Evolutionary conservation across 2,113 vertebrate species (phyloP).

Genomic region (Brachyhypopomus gauderio): DNA sequence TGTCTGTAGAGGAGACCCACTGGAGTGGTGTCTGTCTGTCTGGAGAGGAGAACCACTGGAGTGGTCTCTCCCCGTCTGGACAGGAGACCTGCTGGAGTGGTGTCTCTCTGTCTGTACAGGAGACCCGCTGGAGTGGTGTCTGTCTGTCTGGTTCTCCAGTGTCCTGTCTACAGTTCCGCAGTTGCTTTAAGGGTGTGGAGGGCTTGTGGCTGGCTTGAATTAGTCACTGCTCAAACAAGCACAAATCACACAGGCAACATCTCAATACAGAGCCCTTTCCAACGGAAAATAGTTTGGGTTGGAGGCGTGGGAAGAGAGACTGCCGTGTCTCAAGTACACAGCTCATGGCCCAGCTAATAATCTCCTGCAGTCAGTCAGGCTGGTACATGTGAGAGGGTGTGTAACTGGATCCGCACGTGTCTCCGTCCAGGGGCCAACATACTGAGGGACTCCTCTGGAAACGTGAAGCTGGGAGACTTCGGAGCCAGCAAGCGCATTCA

Average conservation of each 20-base stretch:
- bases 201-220: slow-evolving; percentile 61
- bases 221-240: slow-evolving; percentile 75
- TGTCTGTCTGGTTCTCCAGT: slow-evolving; percentile 19
- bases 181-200: slow-evolving; percentile 59
- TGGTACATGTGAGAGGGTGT: slow-evolving; percentile 14
- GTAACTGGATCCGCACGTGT: slow-evolving; percentile 22
- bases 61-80: neutral
- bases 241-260: slow-evolving; percentile 50
- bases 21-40: neutral
- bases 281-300: slow-evolving; percentile 59
- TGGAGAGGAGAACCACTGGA: no score
- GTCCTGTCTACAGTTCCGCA: slow-evolving; percentile 26
- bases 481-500: slow-evolving; percentile 94
- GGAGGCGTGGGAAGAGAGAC: slow-evolving; percentile 49
- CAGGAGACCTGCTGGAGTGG: neutral
- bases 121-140: neutral
- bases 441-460: slow-evolving; percentile 88
- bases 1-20: slow-evolving; percentile 39
- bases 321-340: slow-evolving; percentile 15
- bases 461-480: slow-evolving; percentile 91
- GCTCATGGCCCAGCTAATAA: neutral
- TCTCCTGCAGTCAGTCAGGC: slow-evolving; percentile 1
- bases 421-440: slow-evolving; percentile 87
- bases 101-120: neutral
- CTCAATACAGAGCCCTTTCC: slow-evolving; percentile 25